Evolutionary conservation across 2,113 vertebrate genomes (phyloP), one percentile per base, ranked within the genome.

Genomic region (Myotis lucifugus): DNA sequence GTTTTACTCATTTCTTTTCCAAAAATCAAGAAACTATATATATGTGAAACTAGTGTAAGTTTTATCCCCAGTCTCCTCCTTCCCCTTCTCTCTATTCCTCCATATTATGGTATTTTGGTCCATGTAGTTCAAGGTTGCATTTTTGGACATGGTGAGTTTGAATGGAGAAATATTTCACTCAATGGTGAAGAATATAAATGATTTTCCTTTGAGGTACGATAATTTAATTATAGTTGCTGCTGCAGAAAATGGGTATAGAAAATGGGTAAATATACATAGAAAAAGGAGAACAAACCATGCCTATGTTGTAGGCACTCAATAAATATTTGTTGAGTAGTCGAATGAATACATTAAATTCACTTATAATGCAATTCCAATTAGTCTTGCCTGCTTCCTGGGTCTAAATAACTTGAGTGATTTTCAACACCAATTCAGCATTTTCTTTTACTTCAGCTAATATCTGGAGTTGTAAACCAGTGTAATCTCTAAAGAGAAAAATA

Each of bases 111-210:
- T 19, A 67, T 52, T 54, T 32, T 69, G 64, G 12, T 29, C 69
- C 18, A 87, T 98, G 59, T 86, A 78, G 85, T 77, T 73, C 77
- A 94, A 81, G 6, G 10, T 7, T 61, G 11, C 1, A 32, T 67
- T 97, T 98, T 88, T 92, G 48, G 82, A 90, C 73, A 93, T 76
- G 56, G 93, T 92, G 89, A 96, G 48, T 95, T 93, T 89, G 94
- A 98, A 88, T 86, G 98, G 81, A 96, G 66, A 85, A 96, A 85
- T 91, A 97, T 97, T 98, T 98, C 96, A 97, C 95, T 97, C 93
- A 95, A 85, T 93, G 84, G 92, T 97, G 54, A 97, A 95, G 84
- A 98, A 94, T 96, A 96, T 96, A 97, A 96, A 85, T 97, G 54
- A 95, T 97, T 97, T 97, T 93, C 88, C 50, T 96, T 96, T 96